Percentiles rank a stretch among this genome's conserved stretches.
phyloP scores from a whole-genome alignment of 2,888 invertebrate species.

The Dolichopus griseipennis region DNA sequence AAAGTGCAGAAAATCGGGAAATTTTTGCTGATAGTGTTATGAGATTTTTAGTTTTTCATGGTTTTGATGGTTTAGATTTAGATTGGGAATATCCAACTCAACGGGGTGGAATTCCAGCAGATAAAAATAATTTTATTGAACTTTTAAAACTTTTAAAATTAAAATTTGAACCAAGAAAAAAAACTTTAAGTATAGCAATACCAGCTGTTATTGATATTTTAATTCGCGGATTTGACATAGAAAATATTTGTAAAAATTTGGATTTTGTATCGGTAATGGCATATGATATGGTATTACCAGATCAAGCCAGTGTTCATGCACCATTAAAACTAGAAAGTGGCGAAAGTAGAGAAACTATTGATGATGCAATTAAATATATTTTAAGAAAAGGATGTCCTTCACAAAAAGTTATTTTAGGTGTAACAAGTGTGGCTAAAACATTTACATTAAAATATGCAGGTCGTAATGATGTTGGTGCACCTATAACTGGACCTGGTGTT shows the following conservation, averaged over 20 bases:
- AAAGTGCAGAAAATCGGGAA: conserved; percentile 32
- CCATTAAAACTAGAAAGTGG: conserved; percentile 31
- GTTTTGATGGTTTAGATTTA: conserved; percentile 47
- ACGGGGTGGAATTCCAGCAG: conserved; percentile 41
- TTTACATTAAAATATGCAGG: conserved; percentile 35
- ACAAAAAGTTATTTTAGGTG: conserved; percentile 42
- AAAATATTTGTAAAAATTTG: conserved; percentile 38
- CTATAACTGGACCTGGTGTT: conserved; percentile 26
- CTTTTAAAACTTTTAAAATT: conserved; percentile 40
- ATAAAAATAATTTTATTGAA: conserved; percentile 41
- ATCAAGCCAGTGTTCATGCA: conserved; percentile 40
- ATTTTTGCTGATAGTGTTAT: conserved; percentile 43
- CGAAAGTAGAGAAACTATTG: conserved; percentile 21
- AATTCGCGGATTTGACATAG: conserved; percentile 42
- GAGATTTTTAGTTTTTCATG: conserved; percentile 39
- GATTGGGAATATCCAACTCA: conserved; percentile 47
- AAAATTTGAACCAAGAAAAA: conserved; percentile 38
- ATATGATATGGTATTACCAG: conserved; percentile 43
- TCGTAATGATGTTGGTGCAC: conserved; percentile 33
- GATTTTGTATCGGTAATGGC: conserved; percentile 47
- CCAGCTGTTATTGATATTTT: conserved; percentile 37
- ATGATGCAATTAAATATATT: conserved; percentile 37
- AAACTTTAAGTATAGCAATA: conserved; percentile 45
- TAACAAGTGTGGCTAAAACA: conserved; percentile 41
- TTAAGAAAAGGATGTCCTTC: conserved; percentile 34